Conservation (phyloP, 1,140 invertebrate genomes). For the Calephelis nemesis region DNA sequence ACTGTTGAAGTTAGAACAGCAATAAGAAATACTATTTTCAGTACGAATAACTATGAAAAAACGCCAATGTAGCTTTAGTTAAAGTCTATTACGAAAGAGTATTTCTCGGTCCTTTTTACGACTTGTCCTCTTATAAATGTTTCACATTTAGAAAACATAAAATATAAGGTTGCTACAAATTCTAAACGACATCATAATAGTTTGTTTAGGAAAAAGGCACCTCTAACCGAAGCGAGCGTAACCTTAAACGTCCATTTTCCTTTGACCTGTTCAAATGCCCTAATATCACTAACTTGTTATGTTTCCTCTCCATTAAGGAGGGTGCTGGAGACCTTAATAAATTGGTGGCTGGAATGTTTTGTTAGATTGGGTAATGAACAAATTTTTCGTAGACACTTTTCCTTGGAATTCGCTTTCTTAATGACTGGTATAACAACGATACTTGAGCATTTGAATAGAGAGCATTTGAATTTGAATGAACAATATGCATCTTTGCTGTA, state of each 20-base stretch:
- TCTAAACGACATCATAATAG: conserved; percentile 33
- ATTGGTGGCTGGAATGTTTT: conserved; percentile 38
- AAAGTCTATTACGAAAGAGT: not conserved
- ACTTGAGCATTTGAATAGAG: not conserved
- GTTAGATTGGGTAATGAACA: conserved; percentile 52
- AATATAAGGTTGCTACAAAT: conserved; percentile 20
- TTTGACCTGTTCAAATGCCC: conserved; percentile 35
- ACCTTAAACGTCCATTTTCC: conserved; percentile 29
- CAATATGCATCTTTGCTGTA: not conserved
- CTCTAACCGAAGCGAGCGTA: conserved; percentile 33
- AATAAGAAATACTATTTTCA: too few relatives aligned
- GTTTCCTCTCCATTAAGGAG: conserved; percentile 17
- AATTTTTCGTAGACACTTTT: conserved; percentile 49
- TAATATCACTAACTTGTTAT: conserved; percentile 26
- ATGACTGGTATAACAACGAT: conserved; percentile 3
- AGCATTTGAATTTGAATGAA: not conserved
- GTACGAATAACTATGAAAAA: not conserved
- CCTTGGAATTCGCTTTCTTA: conserved; percentile 17
- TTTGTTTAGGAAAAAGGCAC: conserved; percentile 38
- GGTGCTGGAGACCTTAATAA: conserved; percentile 32
- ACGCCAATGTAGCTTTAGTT: not conserved
- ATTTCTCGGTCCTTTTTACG: conserved; percentile 13
- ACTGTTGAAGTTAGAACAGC: too few relatives aligned
- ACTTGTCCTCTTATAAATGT: conserved; percentile 10
- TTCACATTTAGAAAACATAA: conserved; percentile 16